These are phyloP conservation scores for Solea solea DNA, from an alignment of 2,113 vertebrate genomes.

Conservation along the genomic window DNA sequence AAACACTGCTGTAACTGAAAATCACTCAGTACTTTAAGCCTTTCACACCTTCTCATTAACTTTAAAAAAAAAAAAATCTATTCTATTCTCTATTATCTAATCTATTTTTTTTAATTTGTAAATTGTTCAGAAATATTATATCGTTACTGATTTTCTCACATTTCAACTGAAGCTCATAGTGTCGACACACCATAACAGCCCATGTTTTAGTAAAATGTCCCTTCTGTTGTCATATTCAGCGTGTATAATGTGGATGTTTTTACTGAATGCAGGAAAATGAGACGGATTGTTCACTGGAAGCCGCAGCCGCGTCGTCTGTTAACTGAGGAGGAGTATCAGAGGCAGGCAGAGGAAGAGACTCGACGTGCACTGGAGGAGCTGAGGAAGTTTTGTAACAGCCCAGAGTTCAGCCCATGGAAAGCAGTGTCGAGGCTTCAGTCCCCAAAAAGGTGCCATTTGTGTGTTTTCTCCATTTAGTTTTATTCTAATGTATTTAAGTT, in stretches of 20 bases:
- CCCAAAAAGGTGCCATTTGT: conserved; percentile 87
- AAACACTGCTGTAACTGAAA: conserved; percentile 12
- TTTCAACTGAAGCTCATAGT: background rate
- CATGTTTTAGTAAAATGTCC: background rate
- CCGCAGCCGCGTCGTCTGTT: conserved; percentile 86
- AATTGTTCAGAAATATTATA: no score
- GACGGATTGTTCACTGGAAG: conserved; percentile 65
- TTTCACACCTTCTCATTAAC: background rate
- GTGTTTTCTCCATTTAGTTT: no score
- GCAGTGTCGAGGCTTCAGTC: conserved; percentile 89
- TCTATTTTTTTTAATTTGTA: no score
- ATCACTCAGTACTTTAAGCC: background rate
- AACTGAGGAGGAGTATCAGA: conserved; percentile 91
- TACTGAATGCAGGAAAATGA: conserved; percentile 80
- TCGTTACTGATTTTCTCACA: no score
- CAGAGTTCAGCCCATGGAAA: conserved; percentile 90
- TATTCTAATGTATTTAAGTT: background rate
- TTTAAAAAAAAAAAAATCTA: no score
- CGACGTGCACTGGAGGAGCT: conserved; percentile 88
- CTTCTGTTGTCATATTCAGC: background rate
- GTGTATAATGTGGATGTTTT: background rate
- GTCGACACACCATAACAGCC: background rate
- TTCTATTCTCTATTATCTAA: no score
- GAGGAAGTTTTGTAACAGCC: conserved; percentile 87
- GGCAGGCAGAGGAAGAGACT: conserved; percentile 90